These are phyloP conservation scores for Ciconia nigra DNA, from an alignment of 2,797 vertebrate species.

Conservation along the genomic window DNA sequence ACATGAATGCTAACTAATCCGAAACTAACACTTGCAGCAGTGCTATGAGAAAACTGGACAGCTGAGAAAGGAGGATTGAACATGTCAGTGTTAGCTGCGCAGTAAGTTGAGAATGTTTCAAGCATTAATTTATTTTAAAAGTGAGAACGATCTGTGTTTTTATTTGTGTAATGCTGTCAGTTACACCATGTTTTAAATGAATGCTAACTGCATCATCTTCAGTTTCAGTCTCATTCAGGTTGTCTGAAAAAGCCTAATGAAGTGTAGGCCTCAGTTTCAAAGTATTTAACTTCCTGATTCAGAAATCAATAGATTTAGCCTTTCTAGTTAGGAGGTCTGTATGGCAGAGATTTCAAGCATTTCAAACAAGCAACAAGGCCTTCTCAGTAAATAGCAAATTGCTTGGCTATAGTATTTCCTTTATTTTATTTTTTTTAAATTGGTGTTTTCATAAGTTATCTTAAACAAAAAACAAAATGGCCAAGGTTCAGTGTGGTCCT, in stretches of 20 bases:
- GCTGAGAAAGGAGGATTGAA: neutral
- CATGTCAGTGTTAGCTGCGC: neutral
- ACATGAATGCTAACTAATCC: neutral
- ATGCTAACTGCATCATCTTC: neutral
- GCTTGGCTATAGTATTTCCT: neutral
- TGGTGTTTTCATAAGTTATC: neutral
- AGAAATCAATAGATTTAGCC: neutral
- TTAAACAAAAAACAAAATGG: neutral
- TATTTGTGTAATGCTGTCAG: neutral
- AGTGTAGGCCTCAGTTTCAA: neutral
- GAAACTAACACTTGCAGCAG: neutral
- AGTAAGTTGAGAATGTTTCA: neutral
- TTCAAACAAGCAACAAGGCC: neutral
- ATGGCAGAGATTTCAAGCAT: neutral
- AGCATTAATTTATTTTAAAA: neutral
- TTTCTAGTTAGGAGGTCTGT: neutral
- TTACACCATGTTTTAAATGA: neutral
- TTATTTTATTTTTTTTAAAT: neutral
- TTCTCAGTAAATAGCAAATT: neutral
- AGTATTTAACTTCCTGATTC: neutral
- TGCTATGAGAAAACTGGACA: neutral
- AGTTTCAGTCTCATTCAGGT: neutral
- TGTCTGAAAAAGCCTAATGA: neutral
- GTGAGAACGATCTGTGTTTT: neutral
- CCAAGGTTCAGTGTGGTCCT: neutral